Base-by-base conservation (phyloP, 2,888 invertebrate genomes). In the Ochropleura plecta region DNA sequence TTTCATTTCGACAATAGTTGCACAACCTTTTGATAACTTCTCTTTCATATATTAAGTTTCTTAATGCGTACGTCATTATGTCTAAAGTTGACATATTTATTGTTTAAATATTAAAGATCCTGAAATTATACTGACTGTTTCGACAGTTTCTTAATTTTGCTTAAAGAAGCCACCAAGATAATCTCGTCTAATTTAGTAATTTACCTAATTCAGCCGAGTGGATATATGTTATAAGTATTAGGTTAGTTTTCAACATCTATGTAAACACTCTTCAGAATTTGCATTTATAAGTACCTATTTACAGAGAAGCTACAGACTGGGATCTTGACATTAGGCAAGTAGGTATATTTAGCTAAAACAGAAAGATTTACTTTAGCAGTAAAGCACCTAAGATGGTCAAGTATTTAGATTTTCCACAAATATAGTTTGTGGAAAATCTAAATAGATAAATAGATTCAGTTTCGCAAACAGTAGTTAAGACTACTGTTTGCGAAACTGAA, bases 261-360 rank as follows among this genome's bases (percentile, higher is more conserved):
- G 63, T 46, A 77, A 78, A 78, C 30, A 70, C 51, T 76, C 49
- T 59, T 78, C 30, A 78, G 59, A 51, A 64, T 78, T 78, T 53
- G 46, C 78, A 64, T 70, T 70, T 53, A 16, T 42, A 42, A 64
- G 64, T 78, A n/a, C n/a, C n/a, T n/a, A 70, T 78, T 78, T 64
- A n/a, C 70, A 42, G 5, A 57, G 42, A 76, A 40, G 49, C 20
- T 10, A 46, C 40, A 77, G 55, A 42, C 18, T 12, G 7, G 16
- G 44, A 55, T 63, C 62, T 77, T 69, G 70, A 49, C 30, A 20
- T 59, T 18, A 40, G 4, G 14, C 63, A 46, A 30, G 18, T 40
- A 63, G 4, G 48, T 46, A 16, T 20, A 44, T 53, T 68, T 68
- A 10, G 9, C n/a, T 30, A 55, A 69, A 55, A 49, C n/a, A 55